Evolutionary conservation across 1,140 invertebrate species (phyloP).

Genomic region (Cyclina sinensis): DNA sequence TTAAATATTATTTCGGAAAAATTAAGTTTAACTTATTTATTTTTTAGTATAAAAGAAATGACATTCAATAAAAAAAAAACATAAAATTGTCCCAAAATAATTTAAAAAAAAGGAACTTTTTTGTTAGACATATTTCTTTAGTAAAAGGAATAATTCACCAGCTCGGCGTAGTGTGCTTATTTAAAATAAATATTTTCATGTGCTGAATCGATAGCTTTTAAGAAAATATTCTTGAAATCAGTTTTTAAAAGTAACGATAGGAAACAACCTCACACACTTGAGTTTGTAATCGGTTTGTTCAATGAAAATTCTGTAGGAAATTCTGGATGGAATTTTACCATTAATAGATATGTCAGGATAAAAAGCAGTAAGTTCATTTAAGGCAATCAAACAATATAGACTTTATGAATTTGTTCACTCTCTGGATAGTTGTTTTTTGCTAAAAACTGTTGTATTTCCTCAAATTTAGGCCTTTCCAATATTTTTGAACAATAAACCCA

Average conservation of each 20-base stretch:
- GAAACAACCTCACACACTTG: neutral
- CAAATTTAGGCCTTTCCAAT: conserved; percentile 62
- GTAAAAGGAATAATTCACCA: no score
- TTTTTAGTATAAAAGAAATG: no score
- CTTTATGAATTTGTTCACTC: conserved; percentile 20
- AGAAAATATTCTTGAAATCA: neutral
- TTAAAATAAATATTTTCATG: neutral
- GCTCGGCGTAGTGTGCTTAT: neutral
- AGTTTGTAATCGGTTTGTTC: neutral
- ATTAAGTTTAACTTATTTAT: no score
- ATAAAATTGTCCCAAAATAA: no score
- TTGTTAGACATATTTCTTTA: no score
- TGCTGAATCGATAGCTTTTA: neutral
- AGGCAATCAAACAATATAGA: conserved; percentile 55
- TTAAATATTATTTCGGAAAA: no score
- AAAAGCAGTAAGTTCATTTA: conserved; percentile 1
- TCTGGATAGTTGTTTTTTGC: conserved; percentile 43
- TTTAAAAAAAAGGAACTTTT: no score
- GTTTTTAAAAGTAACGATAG: neutral
- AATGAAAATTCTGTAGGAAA: neutral
- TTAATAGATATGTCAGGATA: conserved; percentile 32
- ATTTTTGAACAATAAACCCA: conserved; percentile 52
- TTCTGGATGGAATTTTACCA: neutral
- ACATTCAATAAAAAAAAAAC: no score
- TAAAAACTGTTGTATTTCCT: conserved; percentile 22